Percentiles rank a stretch among this genome's conserved stretches.
Conservation (phyloP, 2,888 invertebrate genomes). For the Strigamia crassipes region DNA sequence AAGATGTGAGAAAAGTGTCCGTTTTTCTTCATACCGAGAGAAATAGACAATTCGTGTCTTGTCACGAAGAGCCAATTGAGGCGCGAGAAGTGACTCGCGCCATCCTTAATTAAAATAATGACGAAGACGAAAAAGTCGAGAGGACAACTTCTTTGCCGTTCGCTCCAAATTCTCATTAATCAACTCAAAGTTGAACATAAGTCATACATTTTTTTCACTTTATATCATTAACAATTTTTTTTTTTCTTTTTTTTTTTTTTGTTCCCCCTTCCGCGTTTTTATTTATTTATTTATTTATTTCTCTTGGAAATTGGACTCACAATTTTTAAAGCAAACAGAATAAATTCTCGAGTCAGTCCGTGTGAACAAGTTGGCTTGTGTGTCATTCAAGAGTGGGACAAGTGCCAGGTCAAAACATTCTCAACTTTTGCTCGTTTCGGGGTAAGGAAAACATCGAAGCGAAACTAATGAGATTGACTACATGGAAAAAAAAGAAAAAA, state of each 20-base stretch:
- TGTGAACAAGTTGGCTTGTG: constrained; percentile 17
- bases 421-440: constrained; percentile 31
- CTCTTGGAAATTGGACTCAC: background rate
- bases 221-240: background rate
- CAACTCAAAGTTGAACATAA: background rate
- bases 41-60: constrained; percentile 39
- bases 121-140: constrained; percentile 24
- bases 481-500: background rate
- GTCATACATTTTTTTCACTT: background rate
- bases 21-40: constrained; percentile 30
- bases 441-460: constrained; percentile 7
- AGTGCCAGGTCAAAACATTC: constrained; percentile 40
- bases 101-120: constrained; percentile 37
- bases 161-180: background rate
- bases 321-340: constrained; percentile 33
- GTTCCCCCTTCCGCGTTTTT: too few species aligned
- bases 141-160: background rate
- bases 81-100: background rate
- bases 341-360: constrained; percentile 13
- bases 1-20: constrained; percentile 32
- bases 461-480: constrained; percentile 35
- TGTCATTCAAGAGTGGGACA: constrained; percentile 34
- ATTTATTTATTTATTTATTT: background rate
- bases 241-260: background rate
- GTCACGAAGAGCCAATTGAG: constrained; percentile 19